These are phyloP conservation scores for Chymomyza costata DNA, from an alignment of 1,140 invertebrate genomes.

Conservation along the genomic window DNA sequence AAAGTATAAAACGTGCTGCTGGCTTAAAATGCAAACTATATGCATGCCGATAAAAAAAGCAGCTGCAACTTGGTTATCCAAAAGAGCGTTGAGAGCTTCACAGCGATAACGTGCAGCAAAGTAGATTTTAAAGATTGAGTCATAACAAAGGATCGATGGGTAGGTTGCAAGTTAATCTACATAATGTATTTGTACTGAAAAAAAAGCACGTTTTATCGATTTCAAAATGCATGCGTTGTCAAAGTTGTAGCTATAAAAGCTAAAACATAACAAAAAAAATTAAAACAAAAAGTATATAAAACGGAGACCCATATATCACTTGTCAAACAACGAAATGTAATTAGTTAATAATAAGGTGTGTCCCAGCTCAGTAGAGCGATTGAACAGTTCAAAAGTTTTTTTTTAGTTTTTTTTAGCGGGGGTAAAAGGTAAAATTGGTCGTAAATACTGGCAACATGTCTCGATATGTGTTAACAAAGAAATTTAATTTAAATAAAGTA, in stretches of 20 bases:
- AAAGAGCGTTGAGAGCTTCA: too few species aligned
- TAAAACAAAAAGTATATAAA: neutral
- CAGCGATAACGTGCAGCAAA: too few species aligned
- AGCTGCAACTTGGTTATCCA: constrained; percentile 30
- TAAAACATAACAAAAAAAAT: neutral
- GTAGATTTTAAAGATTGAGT: neutral
- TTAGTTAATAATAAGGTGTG: constrained; percentile 68
- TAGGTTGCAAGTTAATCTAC: too few species aligned
- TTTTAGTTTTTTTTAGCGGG: too few species aligned
- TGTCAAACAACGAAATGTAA: constrained; percentile 64
- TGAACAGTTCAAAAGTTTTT: neutral
- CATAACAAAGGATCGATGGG: too few species aligned
- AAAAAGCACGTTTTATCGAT: constrained; percentile 61
- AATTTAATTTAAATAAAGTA: constrained; percentile 43
- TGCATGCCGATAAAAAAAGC: constrained; percentile 8
- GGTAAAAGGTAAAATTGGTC: too few species aligned
- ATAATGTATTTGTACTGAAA: too few species aligned
- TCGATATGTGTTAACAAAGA: constrained; percentile 35
- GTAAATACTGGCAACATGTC: neutral
- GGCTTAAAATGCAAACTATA: neutral
- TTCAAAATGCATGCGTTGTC: constrained; percentile 65
- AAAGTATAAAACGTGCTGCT: constrained; percentile 15
- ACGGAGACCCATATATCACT: constrained; percentile 56
- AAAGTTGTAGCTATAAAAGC: constrained; percentile 9
- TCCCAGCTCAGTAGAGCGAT: constrained; percentile 21